Percentiles rank a stretch among this genome's conserved stretches.
These are phyloP conservation scores for Darevskia nairensis DNA, from an alignment of 2,797 vertebrate genomes.

Conservation along the genomic window DNA sequence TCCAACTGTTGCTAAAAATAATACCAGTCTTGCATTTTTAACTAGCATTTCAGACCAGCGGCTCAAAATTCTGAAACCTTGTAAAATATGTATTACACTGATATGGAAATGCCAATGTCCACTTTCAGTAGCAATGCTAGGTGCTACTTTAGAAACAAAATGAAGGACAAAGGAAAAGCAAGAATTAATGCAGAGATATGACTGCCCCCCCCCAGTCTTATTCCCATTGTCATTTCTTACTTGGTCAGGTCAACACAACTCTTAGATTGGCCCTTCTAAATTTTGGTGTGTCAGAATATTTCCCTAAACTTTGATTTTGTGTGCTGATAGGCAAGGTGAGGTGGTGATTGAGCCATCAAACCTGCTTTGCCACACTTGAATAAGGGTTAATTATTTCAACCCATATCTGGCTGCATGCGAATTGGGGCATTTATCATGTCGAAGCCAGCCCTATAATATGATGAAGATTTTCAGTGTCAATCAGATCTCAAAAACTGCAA, in stretches of 20 bases:
- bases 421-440: neutral
- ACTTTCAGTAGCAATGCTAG: neutral
- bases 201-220: neutral
- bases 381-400: neutral
- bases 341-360: neutral
- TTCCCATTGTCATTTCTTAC: neutral
- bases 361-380: neutral
- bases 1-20: neutral
- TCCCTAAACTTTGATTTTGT: neutral
- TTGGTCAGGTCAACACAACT: neutral
- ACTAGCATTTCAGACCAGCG: conserved; percentile 34
- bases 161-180: neutral
- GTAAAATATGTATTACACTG: neutral
- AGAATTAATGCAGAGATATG: neutral
- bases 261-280: neutral
- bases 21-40: neutral
- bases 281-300: neutral
- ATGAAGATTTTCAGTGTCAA: neutral
- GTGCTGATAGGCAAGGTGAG: neutral
- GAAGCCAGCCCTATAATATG: neutral
- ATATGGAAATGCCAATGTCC: neutral
- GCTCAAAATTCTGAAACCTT: neutral
- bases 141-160: neutral
- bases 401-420: neutral
- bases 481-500: conserved; percentile 27